Conservation (phyloP, 2,113 vertebrate genomes). For the Nycticryphes semicollaris region DNA sequence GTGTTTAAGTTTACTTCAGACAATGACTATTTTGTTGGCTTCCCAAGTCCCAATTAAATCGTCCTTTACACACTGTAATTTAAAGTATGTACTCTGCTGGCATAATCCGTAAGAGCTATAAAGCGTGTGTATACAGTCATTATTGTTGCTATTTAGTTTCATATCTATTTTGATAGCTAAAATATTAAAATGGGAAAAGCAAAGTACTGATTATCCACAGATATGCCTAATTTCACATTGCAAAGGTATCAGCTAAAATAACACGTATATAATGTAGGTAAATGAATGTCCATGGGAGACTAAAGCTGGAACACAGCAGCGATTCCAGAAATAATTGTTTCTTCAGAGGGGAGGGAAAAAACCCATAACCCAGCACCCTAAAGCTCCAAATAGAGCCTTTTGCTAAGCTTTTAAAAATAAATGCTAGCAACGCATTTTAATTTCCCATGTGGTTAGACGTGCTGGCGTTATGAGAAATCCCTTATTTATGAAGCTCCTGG, state of each 20-base stretch:
- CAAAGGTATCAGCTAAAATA: neutral
- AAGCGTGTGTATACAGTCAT: neutral
- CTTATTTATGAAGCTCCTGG: neutral
- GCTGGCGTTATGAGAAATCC: neutral
- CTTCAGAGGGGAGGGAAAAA: neutral
- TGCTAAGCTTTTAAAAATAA: constrained; percentile 46
- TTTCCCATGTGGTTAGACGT: constrained; percentile 35
- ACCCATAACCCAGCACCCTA: neutral
- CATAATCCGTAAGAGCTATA: neutral
- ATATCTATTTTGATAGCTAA: constrained; percentile 16
- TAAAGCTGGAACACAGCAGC: constrained; percentile 4
- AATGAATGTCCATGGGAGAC: neutral
- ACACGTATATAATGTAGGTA: neutral
- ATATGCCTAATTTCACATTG: constrained; percentile 5
- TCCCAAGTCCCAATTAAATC: constrained; percentile 11
- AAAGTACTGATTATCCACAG: constrained; percentile 20
- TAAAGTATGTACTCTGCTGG: neutral
- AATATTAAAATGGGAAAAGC: constrained; percentile 34
- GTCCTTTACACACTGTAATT: neutral
- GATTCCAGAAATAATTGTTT: constrained; percentile 37
- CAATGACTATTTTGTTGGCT: neutral
- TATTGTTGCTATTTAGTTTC: neutral
- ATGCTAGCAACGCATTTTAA: constrained; percentile 27
- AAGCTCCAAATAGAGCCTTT: constrained; percentile 29
- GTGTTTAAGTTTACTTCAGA: neutral